Evolutionary conservation across 2,113 vertebrate species (phyloP), one percentile per base, ranked within the genome.

Genomic region (Alligator mississippiensis): DNA sequence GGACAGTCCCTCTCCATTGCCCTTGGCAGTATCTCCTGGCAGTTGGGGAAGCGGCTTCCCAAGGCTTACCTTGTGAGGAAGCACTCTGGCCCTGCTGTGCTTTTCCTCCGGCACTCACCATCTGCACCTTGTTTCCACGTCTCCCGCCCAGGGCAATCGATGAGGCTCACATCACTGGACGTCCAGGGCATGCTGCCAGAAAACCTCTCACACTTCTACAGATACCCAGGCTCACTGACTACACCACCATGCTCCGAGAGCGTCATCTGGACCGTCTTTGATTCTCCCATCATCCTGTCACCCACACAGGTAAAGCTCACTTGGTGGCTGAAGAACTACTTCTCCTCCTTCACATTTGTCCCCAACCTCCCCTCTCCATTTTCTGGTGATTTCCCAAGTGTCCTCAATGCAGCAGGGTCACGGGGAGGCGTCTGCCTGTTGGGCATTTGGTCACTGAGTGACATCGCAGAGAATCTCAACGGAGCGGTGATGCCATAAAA

Each of bases 161-260:
- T 98, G 83, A 97, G 95, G 34, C 98, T 99, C 22, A 80, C 92
- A 0, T 95, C 89, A 17, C 88, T 99, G n/a, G 88, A 99, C 2
- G 93, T 99, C 85, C 97, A 98, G 68, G 98, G 98, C 82, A 99
- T 99, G 99, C 97, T 99, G 30, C 98, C 98, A 0, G 98, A 99
- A 94, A 98, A 99, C 96, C 95, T 99, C 19, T 97, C 97, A 1
- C 96, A 98, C 70, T 99, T 99, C 98, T 99, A 98, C 96, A 97
- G 99, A 68, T 99, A 99, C 88, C 95, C 98, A 30, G 99, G 99
- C 61, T 99, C 99, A 15, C 97, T 99, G 60, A 99, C 99, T 30
- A 99, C 98, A 2, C 99, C 99, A 0, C 99, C 99, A 1, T 99
- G 99, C 95, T 98, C 97, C 0, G 99, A 99, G 97, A 99, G 98